phyloP scores from a whole-genome alignment of 2,888 invertebrate genomes.

The Adelognathus sp. region DNA sequence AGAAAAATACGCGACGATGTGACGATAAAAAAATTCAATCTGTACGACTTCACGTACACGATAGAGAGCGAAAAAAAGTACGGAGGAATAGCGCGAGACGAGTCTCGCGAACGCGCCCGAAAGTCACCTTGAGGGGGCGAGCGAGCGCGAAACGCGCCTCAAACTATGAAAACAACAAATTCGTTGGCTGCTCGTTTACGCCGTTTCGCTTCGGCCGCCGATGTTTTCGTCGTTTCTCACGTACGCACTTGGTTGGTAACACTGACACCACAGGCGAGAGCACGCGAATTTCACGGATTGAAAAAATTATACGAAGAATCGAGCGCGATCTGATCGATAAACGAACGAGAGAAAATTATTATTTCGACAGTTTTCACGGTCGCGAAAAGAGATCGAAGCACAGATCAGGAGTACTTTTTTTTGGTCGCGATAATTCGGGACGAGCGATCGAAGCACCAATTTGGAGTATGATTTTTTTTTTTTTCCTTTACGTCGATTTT shows the following conservation, averaged over 20 bases:
- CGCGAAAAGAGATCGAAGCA: background rate
- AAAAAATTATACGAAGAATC: too few species aligned
- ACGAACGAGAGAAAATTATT: too few species aligned
- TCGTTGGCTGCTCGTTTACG: constrained; percentile 43
- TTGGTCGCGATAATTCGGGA: background rate
- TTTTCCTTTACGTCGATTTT: background rate
- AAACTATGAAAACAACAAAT: constrained; percentile 35
- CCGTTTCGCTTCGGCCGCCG: constrained; percentile 27
- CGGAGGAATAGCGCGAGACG: background rate
- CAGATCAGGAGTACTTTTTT: background rate
- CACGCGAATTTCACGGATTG: background rate
- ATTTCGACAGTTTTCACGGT: background rate
- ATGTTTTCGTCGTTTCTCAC: background rate
- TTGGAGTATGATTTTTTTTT: background rate
- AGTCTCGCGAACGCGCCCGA: background rate
- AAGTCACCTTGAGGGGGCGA: constrained; percentile 51
- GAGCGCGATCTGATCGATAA: too few species aligned
- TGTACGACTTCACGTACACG: background rate
- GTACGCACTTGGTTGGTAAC: too few species aligned
- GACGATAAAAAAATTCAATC: background rate
- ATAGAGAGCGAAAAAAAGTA: too few species aligned
- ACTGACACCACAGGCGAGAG: too few species aligned
- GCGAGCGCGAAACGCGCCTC: constrained; percentile 30
- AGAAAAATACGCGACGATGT: too few species aligned
- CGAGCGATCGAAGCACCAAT: background rate